Evolutionary conservation across 1,140 invertebrate species (phyloP).

Genomic region (Drosophila burlai): DNA sequence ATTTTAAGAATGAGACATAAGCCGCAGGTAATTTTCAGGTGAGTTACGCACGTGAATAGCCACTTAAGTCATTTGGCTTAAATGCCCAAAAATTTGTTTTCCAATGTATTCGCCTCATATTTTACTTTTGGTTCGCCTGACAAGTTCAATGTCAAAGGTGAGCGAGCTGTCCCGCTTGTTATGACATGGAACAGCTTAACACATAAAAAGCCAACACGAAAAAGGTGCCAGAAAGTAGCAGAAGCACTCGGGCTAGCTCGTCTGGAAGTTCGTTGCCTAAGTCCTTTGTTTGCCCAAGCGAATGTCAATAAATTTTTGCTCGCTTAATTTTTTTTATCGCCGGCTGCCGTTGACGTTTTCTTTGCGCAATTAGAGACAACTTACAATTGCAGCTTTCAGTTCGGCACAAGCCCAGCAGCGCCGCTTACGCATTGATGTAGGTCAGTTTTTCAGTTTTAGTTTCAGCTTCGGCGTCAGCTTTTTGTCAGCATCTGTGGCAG

Average conservation of each 20-base stretch:
- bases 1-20: slow-evolving; percentile 14
- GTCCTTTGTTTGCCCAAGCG: slow-evolving; percentile 66
- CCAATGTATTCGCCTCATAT: slow-evolving; percentile 22
- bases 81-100: slow-evolving; percentile 26
- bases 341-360: slow-evolving; percentile 16
- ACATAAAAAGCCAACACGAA: slow-evolving; percentile 26
- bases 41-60: slow-evolving; percentile 29
- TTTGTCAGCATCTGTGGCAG: slow-evolving; percentile 39
- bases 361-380: slow-evolving; percentile 71
- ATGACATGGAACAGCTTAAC: slow-evolving; percentile 30
- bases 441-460: slow-evolving; percentile 60
- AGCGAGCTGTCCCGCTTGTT: slow-evolving; percentile 38
- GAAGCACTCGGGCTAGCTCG: not conserved
- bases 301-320: slow-evolving; percentile 65
- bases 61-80: slow-evolving; percentile 26
- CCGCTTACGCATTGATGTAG: slow-evolving; percentile 75
- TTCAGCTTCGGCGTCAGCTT: slow-evolving; percentile 50
- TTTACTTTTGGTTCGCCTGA: slow-evolving; percentile 41
- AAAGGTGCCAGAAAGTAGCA: slow-evolving; percentile 29
- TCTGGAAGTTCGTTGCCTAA: slow-evolving; percentile 70
- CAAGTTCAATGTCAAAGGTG: slow-evolving; percentile 83
- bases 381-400: slow-evolving; percentile 66
- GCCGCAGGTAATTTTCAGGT: slow-evolving; percentile 18
- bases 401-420: slow-evolving; percentile 56
- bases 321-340: slow-evolving; percentile 16